A percentile compares a stretch with the other conserved stretches of the same genome.
phyloP scores from a whole-genome alignment of 2,888 invertebrate genomes.

The Stenodema calcarata region DNA sequence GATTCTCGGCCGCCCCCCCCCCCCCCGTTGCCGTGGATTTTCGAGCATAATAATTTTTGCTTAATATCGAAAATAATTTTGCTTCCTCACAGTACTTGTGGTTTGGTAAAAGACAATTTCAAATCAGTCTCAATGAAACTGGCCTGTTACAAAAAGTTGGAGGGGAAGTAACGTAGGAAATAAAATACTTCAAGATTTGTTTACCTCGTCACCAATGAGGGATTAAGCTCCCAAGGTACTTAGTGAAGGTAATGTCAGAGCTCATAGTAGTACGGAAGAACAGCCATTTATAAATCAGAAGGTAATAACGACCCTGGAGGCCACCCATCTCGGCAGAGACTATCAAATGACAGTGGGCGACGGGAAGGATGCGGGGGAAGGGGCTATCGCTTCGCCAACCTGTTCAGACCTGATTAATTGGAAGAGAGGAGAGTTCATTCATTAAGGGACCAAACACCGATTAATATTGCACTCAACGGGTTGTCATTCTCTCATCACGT shows the following conservation, averaged over 20 bases:
- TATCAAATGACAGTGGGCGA: neutral
- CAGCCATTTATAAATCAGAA: neutral
- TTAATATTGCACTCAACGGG: conserved; percentile 3
- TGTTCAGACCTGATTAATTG: neutral
- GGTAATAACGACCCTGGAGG: conserved; percentile 6
- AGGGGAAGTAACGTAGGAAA: too few relatives aligned
- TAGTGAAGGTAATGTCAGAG: neutral
- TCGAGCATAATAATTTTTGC: too few relatives aligned
- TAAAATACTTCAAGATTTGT: neutral
- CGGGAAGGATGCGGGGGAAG: too few relatives aligned
- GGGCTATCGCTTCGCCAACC: neutral
- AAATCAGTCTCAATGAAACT: too few relatives aligned
- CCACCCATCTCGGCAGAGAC: neutral
- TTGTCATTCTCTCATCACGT: neutral
- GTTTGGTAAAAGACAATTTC: too few relatives aligned
- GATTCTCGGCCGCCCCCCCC: too few relatives aligned
- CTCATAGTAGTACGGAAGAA: neutral
- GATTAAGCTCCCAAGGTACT: neutral
- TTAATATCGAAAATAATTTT: too few relatives aligned
- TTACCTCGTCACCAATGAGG: neutral
- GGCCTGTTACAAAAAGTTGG: too few relatives aligned
- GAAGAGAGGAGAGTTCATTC: neutral
- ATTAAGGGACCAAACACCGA: neutral
- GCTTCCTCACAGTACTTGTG: too few relatives aligned
- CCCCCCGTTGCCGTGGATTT: too few relatives aligned